Evolutionary conservation across 2,113 vertebrate genomes (phyloP), one percentile per base, ranked within the genome.

Genomic region (Empidonax alnorum): DNA sequence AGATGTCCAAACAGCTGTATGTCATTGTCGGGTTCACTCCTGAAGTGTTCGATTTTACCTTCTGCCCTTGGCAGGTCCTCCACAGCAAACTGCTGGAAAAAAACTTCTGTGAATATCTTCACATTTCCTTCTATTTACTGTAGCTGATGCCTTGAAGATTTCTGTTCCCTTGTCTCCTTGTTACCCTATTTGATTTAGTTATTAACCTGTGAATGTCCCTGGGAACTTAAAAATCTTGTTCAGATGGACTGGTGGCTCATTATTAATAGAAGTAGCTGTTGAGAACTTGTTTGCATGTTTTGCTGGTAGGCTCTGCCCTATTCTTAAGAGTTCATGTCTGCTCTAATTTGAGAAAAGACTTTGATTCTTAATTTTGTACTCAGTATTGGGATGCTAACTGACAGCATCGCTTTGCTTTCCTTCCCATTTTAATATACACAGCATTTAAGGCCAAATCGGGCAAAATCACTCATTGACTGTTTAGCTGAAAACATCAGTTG

Each of bases 241-340:
- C 65, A 82, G 62, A 73, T 86, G 69, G 67, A 82, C 52, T 14
- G 22, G 61, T 73, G 69, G 46, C 86, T 96, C 87, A 80, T 90
- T 87, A 84, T 87, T 91, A 88, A 73, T 49, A 85, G 82, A 94
- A 96, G 84, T 71, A 73, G 81, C 42, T 91, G 96, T 84, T 88
- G 66, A 84, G 66, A 90, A 87, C 39, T 82, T 63, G 71, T 81
- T 85, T 91, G 39, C 80, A 42, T 93, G 37, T 89, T 97, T 93
- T 94, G 33, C 49, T 95, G n/a, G 55, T 87, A 76, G 44, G 47
- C 74, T 94, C 25, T 86, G 37, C 55, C 59, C 52, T 67, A 24
- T 75, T 84, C 67, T 65, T 68, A 78, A 83, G 81, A 85, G 68
- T 85, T 78, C 28, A 25, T 18, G 61, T 92, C 80, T 86, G 72